A percentile compares a stretch with the other conserved stretches of the same genome.
phyloP scores from a whole-genome alignment of 2,888 invertebrate genomes.

The Athrips mouffetella region DNA sequence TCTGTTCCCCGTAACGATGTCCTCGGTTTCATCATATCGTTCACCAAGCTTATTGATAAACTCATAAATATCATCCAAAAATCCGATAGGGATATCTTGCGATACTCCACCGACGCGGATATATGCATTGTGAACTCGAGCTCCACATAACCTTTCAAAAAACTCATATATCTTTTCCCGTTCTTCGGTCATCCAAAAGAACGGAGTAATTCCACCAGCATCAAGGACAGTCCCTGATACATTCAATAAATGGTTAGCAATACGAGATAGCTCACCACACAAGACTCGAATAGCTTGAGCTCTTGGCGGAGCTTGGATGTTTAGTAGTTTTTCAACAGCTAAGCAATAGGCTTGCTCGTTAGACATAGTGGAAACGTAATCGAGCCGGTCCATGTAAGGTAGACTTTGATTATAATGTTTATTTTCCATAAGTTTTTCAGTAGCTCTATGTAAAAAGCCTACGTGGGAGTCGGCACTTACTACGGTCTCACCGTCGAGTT shows the following conservation, averaged over 20 bases:
- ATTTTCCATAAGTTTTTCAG: conserved; percentile 93
- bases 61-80: conserved; percentile 88
- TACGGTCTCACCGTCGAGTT: conserved; percentile 90
- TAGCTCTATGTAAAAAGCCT: conserved; percentile 91
- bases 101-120: conserved; percentile 90
- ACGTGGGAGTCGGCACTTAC: conserved; percentile 89
- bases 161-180: conserved; percentile 92
- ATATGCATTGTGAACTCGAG: conserved; percentile 90
- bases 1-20: conserved; percentile 85
- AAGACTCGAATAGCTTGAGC: conserved; percentile 89
- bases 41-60: conserved; percentile 82
- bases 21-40: conserved; percentile 91
- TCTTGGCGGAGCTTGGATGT: conserved; percentile 85
- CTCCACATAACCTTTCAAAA: conserved; percentile 89
- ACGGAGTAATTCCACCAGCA: conserved; percentile 91
- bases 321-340: conserved; percentile 90
- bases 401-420: conserved; percentile 91
- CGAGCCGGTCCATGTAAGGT: conserved; percentile 92
- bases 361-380: conserved; percentile 90
- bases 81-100: conserved; percentile 77
- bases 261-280: conserved; percentile 85
- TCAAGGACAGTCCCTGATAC: conserved; percentile 87
- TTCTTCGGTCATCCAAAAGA: conserved; percentile 95
- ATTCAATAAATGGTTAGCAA: conserved; percentile 89
- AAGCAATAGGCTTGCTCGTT: conserved; percentile 88